Percentiles rank a stretch among this genome's conserved stretches.
Evolutionary conservation across 2,113 vertebrate species (phyloP).

Genomic region (Sinocyclocheilus maitianheensis): DNA sequence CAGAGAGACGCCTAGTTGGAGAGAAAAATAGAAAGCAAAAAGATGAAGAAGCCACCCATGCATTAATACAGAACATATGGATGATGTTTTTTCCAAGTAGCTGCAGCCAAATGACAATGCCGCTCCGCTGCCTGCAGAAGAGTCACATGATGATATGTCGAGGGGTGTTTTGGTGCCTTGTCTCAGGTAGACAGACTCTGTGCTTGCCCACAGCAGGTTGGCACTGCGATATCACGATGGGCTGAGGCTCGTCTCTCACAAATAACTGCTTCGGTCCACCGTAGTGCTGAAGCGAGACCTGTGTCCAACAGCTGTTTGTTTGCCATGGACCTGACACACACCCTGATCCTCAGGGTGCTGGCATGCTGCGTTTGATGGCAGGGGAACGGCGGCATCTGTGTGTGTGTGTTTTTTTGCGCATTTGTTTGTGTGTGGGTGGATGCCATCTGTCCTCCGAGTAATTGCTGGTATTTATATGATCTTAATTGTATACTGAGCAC

Average conservation of each 20-base stretch:
- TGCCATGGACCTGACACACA: constrained; percentile 44
- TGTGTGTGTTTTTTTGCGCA: neutral
- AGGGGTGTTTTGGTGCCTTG: constrained; percentile 21
- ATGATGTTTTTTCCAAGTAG: constrained; percentile 23
- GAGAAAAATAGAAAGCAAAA: constrained; percentile 29
- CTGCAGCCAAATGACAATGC: constrained; percentile 32
- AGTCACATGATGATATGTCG: constrained; percentile 32
- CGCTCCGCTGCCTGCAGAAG: constrained; percentile 43
- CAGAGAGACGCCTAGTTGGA: neutral
- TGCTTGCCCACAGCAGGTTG: constrained; percentile 18
- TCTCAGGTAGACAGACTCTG: constrained; percentile 35
- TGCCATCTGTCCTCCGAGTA: constrained; percentile 30
- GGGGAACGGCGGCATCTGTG: constrained; percentile 14
- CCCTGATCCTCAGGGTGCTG: constrained; percentile 38
- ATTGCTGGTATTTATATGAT: constrained; percentile 52
- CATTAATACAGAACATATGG: constrained; percentile 40
- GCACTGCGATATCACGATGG: constrained; percentile 30
- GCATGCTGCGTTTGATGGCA: constrained; percentile 30
- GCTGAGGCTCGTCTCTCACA: neutral
- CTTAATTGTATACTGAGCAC: constrained; percentile 51
- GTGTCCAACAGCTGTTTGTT: constrained; percentile 54
- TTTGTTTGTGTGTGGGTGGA: constrained; percentile 34
- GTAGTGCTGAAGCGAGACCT: constrained; percentile 45
- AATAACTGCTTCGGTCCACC: constrained; percentile 34
- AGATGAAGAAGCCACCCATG: constrained; percentile 11